Evolutionary conservation across 2,113 vertebrate genomes (phyloP).

Genomic region (Centropristis striata): DNA sequence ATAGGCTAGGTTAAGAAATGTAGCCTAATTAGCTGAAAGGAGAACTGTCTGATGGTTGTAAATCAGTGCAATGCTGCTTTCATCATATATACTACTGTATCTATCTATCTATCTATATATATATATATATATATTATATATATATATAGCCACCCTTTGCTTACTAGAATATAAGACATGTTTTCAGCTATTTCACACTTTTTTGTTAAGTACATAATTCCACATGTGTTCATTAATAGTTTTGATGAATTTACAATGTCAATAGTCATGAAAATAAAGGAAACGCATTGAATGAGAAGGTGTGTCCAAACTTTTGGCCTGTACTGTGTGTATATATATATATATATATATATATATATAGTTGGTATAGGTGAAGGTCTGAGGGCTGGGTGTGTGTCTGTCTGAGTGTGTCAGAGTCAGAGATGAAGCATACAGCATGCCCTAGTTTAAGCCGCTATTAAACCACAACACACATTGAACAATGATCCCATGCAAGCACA

Average conservation of each 20-base stretch:
- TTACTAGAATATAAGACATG: no score
- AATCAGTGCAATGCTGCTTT: conserved; percentile 12
- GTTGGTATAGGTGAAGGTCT: neutral
- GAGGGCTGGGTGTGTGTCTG: neutral
- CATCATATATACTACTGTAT: neutral
- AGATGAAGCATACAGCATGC: conserved; percentile 9
- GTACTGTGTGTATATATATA: no score
- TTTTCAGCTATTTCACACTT: no score
- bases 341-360: neutral
- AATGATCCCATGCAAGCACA: neutral
- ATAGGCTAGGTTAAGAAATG: conserved; percentile 61
- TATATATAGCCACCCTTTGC: no score
- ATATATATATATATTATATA: neutral
- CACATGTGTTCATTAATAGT: no score
- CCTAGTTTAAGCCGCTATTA: neutral
- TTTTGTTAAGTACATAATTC: no score
- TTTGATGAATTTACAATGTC: no score
- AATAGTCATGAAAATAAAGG: no score
- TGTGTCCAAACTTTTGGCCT: no score
- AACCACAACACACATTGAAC: neutral
- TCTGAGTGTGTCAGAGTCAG: neutral
- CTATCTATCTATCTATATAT: no score
- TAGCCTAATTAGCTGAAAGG: conserved; percentile 71
- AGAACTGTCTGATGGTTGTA: conserved; percentile 40
- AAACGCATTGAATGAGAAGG: no score